Base-by-base conservation (phyloP, 2,113 vertebrate genomes). In the Clupea harengus region DNA sequence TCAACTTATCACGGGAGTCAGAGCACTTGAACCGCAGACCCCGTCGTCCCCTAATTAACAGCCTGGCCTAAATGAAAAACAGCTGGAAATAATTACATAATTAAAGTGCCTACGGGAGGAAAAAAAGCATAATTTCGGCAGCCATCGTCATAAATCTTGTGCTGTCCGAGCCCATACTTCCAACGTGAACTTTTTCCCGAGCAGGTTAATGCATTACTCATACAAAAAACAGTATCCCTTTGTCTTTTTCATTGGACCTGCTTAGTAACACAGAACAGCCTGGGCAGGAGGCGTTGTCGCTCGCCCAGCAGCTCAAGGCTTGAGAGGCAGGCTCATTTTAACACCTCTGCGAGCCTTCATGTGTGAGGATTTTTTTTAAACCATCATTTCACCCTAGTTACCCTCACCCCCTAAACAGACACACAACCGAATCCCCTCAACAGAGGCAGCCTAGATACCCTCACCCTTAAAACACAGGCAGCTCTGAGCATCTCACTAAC, bases 71-170 rank as follows among this genome's bases (percentile, higher is more conserved):
- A 97, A 97, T 95, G 95, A 96, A 96, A 97, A 97, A 92, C 97
- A 98, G 96, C 96, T 98, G 97, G 93, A 93, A 97, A 96, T 97
- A 98, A 99, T 99, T 99, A 98, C 96, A 98, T 97, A 97, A 96
- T 98, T 97, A 97, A 97, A 98, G 96, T 95, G 95, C 96, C 96
- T 96, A 95, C 96, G 94, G 97, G 94, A 93, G 94, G 90, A 95
- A 96, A 96, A 94, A 95, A 96, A 96, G 96, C 96, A 97, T 98
- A 96, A 99, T 99, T 99, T 98, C 95, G 96, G 93, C 90, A 96
- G 96, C 94, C 95, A 95, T 97, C 87, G 95, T 94, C 96, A 99
- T 99, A 99, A 99, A 99, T 99, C 98, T 99, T 99, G 92, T 81
- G 96, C 97, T 99, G 98, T 99, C 98, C 49, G 83, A 94, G 93